These are phyloP conservation scores for Montipora cactus DNA, from an alignment of 64 coral and sea anemone species.

Conservation along the genomic window DNA sequence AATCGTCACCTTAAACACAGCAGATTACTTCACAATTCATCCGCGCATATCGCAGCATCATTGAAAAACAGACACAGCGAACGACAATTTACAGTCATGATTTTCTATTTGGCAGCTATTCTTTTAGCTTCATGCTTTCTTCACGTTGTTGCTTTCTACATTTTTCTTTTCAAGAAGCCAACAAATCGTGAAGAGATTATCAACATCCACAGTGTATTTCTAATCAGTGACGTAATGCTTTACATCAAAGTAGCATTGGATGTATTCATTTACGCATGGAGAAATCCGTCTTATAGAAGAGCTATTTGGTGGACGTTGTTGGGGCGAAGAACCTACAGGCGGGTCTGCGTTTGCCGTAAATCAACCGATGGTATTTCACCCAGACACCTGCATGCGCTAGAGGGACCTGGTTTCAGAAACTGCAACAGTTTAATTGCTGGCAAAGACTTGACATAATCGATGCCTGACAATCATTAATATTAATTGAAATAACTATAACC, in stretches of 20 bases:
- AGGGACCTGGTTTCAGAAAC: neutral
- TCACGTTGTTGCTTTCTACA: conserved; percentile 37
- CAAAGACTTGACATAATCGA: no score
- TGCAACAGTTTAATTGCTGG: neutral
- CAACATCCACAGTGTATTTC: conserved; percentile 47
- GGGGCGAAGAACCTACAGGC: neutral
- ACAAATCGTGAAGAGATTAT: conserved; percentile 11
- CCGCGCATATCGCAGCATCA: neutral
- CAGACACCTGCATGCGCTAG: neutral
- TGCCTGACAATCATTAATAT: no score
- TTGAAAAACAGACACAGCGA: conserved; percentile 50
- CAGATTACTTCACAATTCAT: neutral
- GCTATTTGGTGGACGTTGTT: conserved; percentile 40
- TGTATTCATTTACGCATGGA: conserved; percentile 72
- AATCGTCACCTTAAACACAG: conserved; percentile 46
- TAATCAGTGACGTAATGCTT: conserved; percentile 60
- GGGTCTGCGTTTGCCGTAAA: neutral
- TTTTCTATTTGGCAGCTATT: conserved; percentile 62
- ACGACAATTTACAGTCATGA: conserved; percentile 69
- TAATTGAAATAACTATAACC: no score
- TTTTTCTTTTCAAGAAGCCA: conserved; percentile 34
- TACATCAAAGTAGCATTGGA: conserved; percentile 67
- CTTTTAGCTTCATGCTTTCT: conserved; percentile 47
- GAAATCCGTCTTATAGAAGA: conserved; percentile 53
- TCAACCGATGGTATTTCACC: neutral